Percentiles rank a stretch among this genome's conserved stretches.
Conservation (phyloP, 2,888 invertebrate species). For the Sesia bembeciformis region DNA sequence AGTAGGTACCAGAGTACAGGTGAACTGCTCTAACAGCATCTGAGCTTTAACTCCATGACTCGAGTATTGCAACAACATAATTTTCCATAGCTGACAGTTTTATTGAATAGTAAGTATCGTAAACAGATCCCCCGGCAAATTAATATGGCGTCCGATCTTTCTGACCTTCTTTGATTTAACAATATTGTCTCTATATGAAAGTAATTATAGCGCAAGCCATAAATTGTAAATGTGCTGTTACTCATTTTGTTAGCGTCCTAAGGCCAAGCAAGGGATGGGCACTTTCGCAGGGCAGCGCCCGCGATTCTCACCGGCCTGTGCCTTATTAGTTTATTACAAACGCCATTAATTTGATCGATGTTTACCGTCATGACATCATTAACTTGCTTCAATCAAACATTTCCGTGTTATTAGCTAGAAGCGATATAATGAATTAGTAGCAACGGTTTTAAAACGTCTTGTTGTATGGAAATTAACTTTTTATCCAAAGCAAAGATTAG, state of each 20-base stretch:
- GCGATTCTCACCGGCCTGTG: conserved; percentile 5
- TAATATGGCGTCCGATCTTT: conserved; percentile 17
- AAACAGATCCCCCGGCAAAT: conserved; percentile 38
- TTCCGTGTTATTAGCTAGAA: not conserved
- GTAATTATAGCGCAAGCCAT: conserved; percentile 38
- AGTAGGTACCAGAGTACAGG: not conserved
- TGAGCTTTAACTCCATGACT: conserved; percentile 5
- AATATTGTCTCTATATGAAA: conserved; percentile 47
- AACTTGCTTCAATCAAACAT: not conserved
- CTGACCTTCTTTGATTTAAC: conserved; percentile 44
- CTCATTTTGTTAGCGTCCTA: conserved; percentile 6
- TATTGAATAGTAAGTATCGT: conserved; percentile 50
- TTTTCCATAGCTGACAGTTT: conserved; percentile 37
- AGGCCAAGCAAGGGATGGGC: conserved; percentile 1
- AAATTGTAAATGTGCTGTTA: conserved; percentile 25
- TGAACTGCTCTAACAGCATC: conserved; percentile 5
- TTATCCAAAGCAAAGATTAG: conserved; percentile 12
- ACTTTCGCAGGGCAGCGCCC: not conserved
- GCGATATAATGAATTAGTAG: not conserved
- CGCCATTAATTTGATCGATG: conserved; percentile 30
- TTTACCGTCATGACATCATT: conserved; percentile 4
- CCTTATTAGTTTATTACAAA: conserved; percentile 17
- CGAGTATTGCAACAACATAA: conserved; percentile 21
- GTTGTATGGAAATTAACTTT: not conserved
- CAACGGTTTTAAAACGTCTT: not conserved